These are phyloP conservation scores for Rhagium mordax DNA, from an alignment of 2,888 invertebrate species.

Conservation along the genomic window DNA sequence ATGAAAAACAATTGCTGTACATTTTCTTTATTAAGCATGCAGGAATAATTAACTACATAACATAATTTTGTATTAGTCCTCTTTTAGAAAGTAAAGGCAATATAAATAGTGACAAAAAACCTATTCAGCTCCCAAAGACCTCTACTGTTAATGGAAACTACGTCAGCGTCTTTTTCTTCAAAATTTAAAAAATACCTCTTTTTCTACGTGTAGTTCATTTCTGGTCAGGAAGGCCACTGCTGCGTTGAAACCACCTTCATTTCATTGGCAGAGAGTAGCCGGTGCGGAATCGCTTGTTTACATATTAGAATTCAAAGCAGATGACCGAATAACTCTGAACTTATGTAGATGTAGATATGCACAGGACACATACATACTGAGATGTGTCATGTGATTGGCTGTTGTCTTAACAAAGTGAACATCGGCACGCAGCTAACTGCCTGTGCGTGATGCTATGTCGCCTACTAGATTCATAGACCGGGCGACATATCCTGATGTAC, in stretches of 20 bases:
- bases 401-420: constrained; percentile 63
- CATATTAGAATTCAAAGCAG: constrained; percentile 53
- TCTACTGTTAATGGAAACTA: no score
- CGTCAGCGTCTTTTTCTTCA: no score
- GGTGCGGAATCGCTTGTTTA: not conserved
- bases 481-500: constrained; percentile 57
- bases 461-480: constrained; percentile 60
- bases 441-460: constrained; percentile 64
- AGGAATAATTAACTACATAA: no score
- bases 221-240: not conserved
- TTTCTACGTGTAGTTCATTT: not conserved
- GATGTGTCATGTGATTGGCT: constrained; percentile 63
- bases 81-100: no score
- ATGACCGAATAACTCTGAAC: constrained; percentile 55
- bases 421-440: constrained; percentile 65
- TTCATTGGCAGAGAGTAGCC: constrained; percentile 6
- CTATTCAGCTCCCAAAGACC: no score
- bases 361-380: constrained; percentile 58
- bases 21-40: not conserved
- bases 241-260: not conserved
- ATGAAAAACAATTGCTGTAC: not conserved
- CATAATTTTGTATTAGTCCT: no score
- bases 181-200: not conserved
- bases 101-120: no score
- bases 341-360: constrained; percentile 51